phyloP scores from a whole-genome alignment of 2,888 invertebrate genomes.

The Exocentrus adspersus region DNA sequence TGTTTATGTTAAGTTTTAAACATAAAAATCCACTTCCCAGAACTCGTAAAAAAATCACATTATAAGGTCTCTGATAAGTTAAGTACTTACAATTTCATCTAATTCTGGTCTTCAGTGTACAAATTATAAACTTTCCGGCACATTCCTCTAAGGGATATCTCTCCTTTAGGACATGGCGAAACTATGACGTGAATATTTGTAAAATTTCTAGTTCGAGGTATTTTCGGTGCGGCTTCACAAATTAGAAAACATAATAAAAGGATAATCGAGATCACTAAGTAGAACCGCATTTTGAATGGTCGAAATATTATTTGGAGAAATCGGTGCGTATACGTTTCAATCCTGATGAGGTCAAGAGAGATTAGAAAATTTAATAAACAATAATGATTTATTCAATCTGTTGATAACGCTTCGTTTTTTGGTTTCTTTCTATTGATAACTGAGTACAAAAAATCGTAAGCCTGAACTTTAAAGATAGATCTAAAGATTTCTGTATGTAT shows the following conservation, averaged over 20 bases:
- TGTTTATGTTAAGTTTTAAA: neutral
- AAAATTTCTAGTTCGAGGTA: slow-evolving; percentile 27
- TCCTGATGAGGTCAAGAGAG: neutral
- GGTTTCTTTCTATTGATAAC: too few relatives aligned
- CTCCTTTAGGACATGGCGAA: slow-evolving; percentile 20
- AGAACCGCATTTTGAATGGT: neutral
- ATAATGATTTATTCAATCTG: neutral
- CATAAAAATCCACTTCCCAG: neutral
- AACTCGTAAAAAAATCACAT: neutral
- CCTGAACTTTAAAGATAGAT: too few relatives aligned
- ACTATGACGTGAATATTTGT: slow-evolving; percentile 27
- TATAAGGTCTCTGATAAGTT: neutral
- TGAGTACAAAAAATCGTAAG: too few relatives aligned
- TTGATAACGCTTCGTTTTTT: too few relatives aligned
- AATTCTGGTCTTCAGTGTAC: neutral
- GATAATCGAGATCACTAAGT: neutral
- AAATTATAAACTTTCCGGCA: slow-evolving; percentile 16
- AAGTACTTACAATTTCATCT: neutral
- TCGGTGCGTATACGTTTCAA: too few relatives aligned
- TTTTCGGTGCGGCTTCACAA: neutral
- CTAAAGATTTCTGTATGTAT: too few relatives aligned
- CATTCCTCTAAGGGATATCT: slow-evolving; percentile 31
- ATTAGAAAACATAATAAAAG: neutral
- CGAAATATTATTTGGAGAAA: too few relatives aligned
- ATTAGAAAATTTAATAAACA: slow-evolving; percentile 2